Percentiles rank a stretch among this genome's conserved stretches.
Conservation (phyloP, 2,113 vertebrate species). For the Labeo catla region DNA sequence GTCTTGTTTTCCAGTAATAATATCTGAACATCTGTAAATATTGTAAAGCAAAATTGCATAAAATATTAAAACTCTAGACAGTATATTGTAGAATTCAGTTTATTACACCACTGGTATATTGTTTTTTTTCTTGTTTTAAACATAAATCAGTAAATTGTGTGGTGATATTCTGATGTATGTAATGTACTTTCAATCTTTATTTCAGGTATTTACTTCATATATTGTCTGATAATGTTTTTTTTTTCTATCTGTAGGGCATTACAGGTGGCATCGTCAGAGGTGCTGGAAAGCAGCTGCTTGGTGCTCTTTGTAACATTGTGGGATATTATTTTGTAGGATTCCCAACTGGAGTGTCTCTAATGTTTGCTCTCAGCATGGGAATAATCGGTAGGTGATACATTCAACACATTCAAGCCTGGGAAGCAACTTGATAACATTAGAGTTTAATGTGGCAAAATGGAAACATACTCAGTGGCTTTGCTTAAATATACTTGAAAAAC, state of each 20-base stretch:
- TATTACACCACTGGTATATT: not conserved
- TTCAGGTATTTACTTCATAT: not conserved
- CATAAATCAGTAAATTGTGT: not conserved
- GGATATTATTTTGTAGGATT: slow-evolving; percentile 80
- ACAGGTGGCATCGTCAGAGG: slow-evolving; percentile 80
- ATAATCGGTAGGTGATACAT: slow-evolving; percentile 76
- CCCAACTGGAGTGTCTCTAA: slow-evolving; percentile 78
- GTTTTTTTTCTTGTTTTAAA: not conserved
- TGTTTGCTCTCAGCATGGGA: slow-evolving; percentile 80
- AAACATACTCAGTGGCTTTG: not conserved
- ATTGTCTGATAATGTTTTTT: not conserved
- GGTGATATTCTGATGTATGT: not conserved
- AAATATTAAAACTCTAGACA: not conserved
- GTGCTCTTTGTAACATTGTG: slow-evolving; percentile 74
- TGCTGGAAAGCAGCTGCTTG: slow-evolving; percentile 80
- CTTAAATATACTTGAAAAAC: not conserved
- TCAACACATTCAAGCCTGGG: not conserved
- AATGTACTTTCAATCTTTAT: not conserved
- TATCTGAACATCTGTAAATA: not conserved
- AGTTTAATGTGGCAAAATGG: not conserved
- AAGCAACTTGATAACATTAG: not conserved
- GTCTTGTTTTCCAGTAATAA: not conserved
- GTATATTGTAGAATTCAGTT: not conserved
- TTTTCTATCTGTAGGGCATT: slow-evolving; percentile 69
- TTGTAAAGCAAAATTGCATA: not conserved